These are phyloP conservation scores for Silurus asotus DNA, from an alignment of 2,113 vertebrate genomes.

Conservation along the genomic window DNA sequence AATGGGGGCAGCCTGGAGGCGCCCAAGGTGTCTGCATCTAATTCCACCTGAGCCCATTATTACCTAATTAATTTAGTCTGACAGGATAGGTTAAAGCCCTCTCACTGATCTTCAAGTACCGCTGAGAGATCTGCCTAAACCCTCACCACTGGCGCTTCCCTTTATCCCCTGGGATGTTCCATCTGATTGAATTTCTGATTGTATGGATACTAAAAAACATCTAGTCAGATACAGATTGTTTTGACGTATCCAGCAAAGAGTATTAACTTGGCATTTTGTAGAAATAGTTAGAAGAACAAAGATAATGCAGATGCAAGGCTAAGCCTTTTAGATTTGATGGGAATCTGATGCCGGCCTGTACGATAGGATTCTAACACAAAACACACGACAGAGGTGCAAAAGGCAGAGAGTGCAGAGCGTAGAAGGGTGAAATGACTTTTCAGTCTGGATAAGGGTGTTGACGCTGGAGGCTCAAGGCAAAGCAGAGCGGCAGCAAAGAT, in stretches of 20 bases:
- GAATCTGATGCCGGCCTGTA: background rate
- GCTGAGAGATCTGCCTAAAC: constrained; percentile 58
- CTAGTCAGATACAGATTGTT: constrained; percentile 1
- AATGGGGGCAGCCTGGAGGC: constrained; percentile 57
- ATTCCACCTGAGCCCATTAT: constrained; percentile 75
- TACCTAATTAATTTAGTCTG: constrained; percentile 75
- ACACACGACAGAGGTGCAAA: constrained; percentile 40
- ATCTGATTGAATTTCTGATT: constrained; percentile 35
- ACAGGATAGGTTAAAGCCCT: constrained; percentile 73
- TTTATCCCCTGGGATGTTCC: constrained; percentile 12
- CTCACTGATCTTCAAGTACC: constrained; percentile 66
- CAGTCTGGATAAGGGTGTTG: constrained; percentile 52
- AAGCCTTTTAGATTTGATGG: constrained; percentile 1
- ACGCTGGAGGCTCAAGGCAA: constrained; percentile 51
- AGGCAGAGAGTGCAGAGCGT: constrained; percentile 33
- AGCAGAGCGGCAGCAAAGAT: constrained; percentile 58
- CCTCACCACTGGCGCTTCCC: background rate
- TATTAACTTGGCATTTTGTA: background rate
- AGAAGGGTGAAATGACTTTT: constrained; percentile 41
- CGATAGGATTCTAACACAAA: constrained; percentile 38
- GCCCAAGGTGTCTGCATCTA: constrained; percentile 67
- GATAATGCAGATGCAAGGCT: constrained; percentile 16
- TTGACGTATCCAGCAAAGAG: background rate
- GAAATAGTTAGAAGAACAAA: background rate
- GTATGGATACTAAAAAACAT: constrained; percentile 5